Evolutionary conservation across 2,888 invertebrate species (phyloP).

Genomic region (Apodemia duryi): DNA sequence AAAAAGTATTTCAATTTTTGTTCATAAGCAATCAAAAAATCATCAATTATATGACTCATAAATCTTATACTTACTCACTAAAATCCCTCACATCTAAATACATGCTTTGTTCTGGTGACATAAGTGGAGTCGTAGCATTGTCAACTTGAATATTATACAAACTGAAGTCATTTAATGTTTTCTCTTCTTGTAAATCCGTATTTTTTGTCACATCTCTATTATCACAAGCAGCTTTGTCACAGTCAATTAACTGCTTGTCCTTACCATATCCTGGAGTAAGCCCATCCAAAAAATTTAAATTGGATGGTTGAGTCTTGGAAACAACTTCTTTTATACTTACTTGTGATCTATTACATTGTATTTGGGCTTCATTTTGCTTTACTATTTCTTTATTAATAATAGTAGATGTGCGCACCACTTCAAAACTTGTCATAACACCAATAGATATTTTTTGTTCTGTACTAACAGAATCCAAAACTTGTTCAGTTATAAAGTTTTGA

Average conservation of each 20-base stretch:
- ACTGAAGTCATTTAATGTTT: conserved; percentile 67
- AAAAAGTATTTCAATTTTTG: not conserved
- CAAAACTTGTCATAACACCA: conserved; percentile 86
- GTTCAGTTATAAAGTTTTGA: conserved; percentile 49
- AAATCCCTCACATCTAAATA: conserved; percentile 71
- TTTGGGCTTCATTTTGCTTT: conserved; percentile 58
- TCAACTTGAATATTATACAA: conserved; percentile 68
- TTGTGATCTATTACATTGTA: conserved; percentile 66
- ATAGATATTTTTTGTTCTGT: conserved; percentile 80
- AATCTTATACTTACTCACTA: conserved; percentile 58
- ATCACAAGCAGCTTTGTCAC: conserved; percentile 16
- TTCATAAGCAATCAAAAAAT: too few species aligned
- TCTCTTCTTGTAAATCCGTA: conserved; percentile 49
- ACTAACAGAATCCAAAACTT: conserved; percentile 50
- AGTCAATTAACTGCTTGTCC: conserved; percentile 29
- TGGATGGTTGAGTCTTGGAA: conserved; percentile 48
- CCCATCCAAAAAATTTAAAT: conserved; percentile 67
- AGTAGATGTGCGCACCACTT: conserved; percentile 76
- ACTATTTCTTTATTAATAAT: conserved; percentile 64
- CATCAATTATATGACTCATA: not conserved
- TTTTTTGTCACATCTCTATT: conserved; percentile 25
- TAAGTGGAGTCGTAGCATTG: conserved; percentile 64
- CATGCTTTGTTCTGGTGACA: conserved; percentile 68
- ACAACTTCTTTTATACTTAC: conserved; percentile 64
- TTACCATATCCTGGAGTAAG: conserved; percentile 41